Evolutionary conservation across 2,113 vertebrate genomes (phyloP).

Genomic region (Gymnorhina tibicen): DNA sequence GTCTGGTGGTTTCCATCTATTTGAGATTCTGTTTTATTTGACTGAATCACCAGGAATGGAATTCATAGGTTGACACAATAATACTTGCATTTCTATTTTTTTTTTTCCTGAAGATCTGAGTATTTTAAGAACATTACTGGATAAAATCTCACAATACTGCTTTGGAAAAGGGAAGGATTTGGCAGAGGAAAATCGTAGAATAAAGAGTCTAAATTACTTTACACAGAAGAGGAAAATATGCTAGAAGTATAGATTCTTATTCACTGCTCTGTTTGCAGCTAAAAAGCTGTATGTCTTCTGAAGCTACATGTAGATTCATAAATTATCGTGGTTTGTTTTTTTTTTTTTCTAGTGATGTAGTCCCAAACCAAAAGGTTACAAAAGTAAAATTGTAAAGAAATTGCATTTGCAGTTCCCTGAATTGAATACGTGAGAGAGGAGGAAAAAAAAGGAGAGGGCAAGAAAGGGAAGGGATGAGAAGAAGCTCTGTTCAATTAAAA

Average conservation of each 20-base stretch:
- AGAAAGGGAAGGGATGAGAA: background rate
- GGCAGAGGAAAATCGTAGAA: background rate
- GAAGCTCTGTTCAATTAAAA: background rate
- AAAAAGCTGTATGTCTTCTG: background rate
- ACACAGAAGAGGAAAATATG: background rate
- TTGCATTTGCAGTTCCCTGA: background rate
- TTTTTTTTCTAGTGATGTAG: background rate
- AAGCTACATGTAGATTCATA: background rate
- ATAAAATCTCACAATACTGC: background rate
- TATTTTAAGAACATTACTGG: background rate
- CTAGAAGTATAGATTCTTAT: background rate
- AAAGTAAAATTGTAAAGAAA: background rate
- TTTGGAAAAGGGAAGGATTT: background rate
- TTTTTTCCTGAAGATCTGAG: background rate
- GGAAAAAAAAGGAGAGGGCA: background rate
- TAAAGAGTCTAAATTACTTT: background rate
- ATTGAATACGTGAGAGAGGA: background rate
- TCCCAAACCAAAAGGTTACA: background rate
- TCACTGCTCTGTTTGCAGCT: background rate
- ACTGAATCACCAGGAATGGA: background rate
- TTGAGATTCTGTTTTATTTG: conserved; percentile 10
- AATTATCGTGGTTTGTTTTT: background rate
- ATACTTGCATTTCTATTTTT: background rate
- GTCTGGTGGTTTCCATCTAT: background rate
- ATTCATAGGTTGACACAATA: background rate